Conservation (phyloP, 2,888 invertebrate genomes). For the Lasius fuliginosus region DNA sequence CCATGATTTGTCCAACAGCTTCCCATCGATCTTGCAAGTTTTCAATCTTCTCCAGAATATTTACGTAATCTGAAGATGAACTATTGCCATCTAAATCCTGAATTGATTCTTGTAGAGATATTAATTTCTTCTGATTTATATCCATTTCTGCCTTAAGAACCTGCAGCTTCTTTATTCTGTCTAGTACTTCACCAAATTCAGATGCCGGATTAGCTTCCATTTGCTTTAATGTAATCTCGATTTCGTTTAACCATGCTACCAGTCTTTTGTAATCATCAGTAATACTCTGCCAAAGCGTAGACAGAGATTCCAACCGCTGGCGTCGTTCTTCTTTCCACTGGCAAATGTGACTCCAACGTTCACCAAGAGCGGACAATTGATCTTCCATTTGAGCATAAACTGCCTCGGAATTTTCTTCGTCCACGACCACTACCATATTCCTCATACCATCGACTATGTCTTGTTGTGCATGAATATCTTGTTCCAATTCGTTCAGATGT, state of each 20-base stretch:
- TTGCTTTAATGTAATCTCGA: slow-evolving; percentile 90
- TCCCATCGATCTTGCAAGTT: slow-evolving; percentile 91
- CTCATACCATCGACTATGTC: slow-evolving; percentile 92
- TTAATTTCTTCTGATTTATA: slow-evolving; percentile 87
- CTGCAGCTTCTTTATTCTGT: slow-evolving; percentile 91
- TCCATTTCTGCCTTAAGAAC: slow-evolving; percentile 91
- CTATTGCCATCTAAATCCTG: slow-evolving; percentile 86
- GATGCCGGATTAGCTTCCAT: slow-evolving; percentile 92
- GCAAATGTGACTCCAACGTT: slow-evolving; percentile 95
- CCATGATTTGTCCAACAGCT: slow-evolving; percentile 91
- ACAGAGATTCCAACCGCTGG: slow-evolving; percentile 88
- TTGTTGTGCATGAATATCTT: slow-evolving; percentile 92
- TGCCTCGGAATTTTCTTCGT: slow-evolving; percentile 89
- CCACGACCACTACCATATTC: slow-evolving; percentile 95
- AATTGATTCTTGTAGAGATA: slow-evolving; percentile 87
- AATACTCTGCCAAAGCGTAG: slow-evolving; percentile 87
- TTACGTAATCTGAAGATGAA: slow-evolving; percentile 78
- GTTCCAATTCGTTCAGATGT: slow-evolving; percentile 90
- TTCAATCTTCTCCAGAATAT: slow-evolving; percentile 88
- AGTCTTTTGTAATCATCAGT: slow-evolving; percentile 88
- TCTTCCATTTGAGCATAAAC: slow-evolving; percentile 92
- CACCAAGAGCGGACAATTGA: slow-evolving; percentile 93
- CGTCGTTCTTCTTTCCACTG: slow-evolving; percentile 93
- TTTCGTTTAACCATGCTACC: slow-evolving; percentile 90
- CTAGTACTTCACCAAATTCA: slow-evolving; percentile 89